A percentile compares a stretch with the other conserved stretches of the same genome.
Evolutionary conservation across 2,797 vertebrate species (phyloP).

Genomic region (Petrocephalus sullivani): DNA sequence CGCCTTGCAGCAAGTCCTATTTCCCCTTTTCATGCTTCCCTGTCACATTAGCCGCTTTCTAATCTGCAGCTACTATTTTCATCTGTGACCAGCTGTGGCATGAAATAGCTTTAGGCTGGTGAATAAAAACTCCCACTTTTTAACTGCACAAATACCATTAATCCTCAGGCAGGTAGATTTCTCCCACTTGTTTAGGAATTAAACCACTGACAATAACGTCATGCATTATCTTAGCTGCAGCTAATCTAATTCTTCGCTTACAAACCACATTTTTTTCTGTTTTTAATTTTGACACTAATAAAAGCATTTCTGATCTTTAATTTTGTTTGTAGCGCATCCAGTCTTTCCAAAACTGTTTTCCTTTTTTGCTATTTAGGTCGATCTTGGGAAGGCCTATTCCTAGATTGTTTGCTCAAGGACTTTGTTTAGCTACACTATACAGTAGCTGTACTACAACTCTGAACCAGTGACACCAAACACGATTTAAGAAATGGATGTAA

Average conservation of each 20-base stretch:
- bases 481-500: not conserved
- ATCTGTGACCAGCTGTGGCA: not conserved
- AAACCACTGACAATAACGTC: not conserved
- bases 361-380: not conserved
- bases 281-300: not conserved
- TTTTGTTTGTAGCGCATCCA: not conserved
- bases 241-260: not conserved
- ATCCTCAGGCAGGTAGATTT: not conserved
- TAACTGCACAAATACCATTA: constrained; percentile 6
- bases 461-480: not conserved
- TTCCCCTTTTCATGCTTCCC: not conserved
- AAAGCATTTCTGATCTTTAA: not conserved
- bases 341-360: not conserved
- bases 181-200: not conserved
- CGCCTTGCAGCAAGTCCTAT: not conserved
- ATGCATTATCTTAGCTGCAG: not conserved
- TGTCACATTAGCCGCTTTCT: not conserved
- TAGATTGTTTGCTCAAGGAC: not conserved
- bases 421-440: not conserved
- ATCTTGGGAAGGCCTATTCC: not conserved
- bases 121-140: constrained; percentile 2
- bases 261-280: not conserved
- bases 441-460: not conserved
- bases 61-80: not conserved
- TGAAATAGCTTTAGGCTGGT: not conserved